Evolutionary conservation across 2,113 vertebrate genomes (phyloP), one percentile per base, ranked within the genome.

Genomic region (Saguinus imperator): DNA sequence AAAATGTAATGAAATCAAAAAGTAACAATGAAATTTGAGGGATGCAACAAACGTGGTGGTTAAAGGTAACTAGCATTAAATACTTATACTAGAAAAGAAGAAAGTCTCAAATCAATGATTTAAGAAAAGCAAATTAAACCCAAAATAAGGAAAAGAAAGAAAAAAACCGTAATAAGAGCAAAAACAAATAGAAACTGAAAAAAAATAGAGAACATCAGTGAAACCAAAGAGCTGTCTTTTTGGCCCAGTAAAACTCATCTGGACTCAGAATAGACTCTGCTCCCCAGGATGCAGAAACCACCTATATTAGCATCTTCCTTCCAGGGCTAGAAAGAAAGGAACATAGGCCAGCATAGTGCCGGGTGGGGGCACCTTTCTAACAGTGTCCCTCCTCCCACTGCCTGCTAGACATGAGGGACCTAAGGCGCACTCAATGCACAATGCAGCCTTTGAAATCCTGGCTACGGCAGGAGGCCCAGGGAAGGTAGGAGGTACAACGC

Each of bases 221-320:
- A 85, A 58, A 66, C 5, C 12, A 57, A 64, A 20, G 23, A 57
- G 20, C 10, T 45, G 8, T 52, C 55, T 91, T 68, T 80, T 81
- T 83, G 52, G n/a, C 48, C 48, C 29, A 37, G 5, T 72, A 37
- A 32, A 83, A 97, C 97, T 98, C 97, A 97, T 97, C 98, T 97
- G 96, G 89, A 82, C 95, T 96, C 91, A 88, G 91, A 95, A 97
- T 77, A 97, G 93, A 0, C 96, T 98, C 95, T 45, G 96, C 92
- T 91, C 91, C 87, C 97, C 96, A 94, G 76, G 92, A 86, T 97
- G 66, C 95, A 97, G 95, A 98, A 77, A 91, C 97, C 98, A 91
- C 97, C 97, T 98, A 98, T 97, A 92, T 35, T 72, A 97, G 40
- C 96, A 92, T 82, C 43, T 4, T 43, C 75, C 16, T 23, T 0